phyloP scores from a whole-genome alignment of 2,888 invertebrate genomes.

The Lasioglossum vierecki region DNA sequence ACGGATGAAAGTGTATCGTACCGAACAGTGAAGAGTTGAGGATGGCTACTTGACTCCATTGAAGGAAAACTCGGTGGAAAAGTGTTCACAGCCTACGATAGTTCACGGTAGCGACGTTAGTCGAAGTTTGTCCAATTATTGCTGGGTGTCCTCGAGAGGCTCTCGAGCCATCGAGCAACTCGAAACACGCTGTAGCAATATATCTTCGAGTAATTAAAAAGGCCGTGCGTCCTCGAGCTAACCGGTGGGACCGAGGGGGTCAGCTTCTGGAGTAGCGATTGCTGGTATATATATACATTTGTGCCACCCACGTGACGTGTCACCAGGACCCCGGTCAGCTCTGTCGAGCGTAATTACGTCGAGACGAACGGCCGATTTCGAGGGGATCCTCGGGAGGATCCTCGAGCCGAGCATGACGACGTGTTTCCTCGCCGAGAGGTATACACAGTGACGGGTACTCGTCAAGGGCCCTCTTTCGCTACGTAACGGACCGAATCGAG shows the following conservation, averaged over 20 bases:
- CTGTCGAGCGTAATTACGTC: conserved; percentile 65
- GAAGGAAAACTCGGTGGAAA: not conserved
- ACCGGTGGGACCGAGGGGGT: not conserved
- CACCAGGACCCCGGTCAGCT: conserved; percentile 37
- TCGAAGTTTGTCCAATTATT: conserved; percentile 32
- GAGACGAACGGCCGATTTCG: conserved; percentile 66
- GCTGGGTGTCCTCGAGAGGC: conserved; percentile 11
- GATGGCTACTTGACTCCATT: not conserved
- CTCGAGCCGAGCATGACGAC: conserved; percentile 47
- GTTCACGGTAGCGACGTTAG: not conserved
- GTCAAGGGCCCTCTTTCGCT: conserved; percentile 70
- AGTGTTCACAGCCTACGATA: not conserved
- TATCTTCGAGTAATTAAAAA: conserved; percentile 43
- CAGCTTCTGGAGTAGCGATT: conserved; percentile 34
- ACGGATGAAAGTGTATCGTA: too few species aligned
- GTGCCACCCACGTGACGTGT: conserved; percentile 58
- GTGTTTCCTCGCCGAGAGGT: conserved; percentile 68
- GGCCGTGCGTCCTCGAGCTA: conserved; percentile 10
- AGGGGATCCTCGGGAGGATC: conserved; percentile 49
- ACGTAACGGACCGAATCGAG: conserved; percentile 81
- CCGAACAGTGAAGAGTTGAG: not conserved
- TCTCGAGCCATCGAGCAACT: conserved; percentile 32
- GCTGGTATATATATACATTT: conserved; percentile 7
- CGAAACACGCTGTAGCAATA: conserved; percentile 21
- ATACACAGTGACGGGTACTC: conserved; percentile 48